Evolutionary conservation across 2,113 vertebrate genomes (phyloP).

Genomic region (Hippocampus comes): DNA sequence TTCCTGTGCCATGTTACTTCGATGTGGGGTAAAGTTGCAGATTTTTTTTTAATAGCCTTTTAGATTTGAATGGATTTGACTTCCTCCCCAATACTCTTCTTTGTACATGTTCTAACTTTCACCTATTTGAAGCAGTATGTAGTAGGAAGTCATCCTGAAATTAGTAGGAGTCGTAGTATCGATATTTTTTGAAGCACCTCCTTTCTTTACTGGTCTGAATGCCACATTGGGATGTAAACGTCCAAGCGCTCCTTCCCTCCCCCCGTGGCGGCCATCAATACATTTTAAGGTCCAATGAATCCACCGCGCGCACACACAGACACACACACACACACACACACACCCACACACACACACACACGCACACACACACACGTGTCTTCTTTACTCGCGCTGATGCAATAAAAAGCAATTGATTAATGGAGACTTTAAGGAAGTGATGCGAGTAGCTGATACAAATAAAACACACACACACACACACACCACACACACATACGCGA

Average conservation of each 20-base stretch:
- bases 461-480: constrained; percentile 37
- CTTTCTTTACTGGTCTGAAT: background rate
- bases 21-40: too few relatives aligned
- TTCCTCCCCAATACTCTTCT: too few relatives aligned
- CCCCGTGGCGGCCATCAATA: constrained; percentile 86
- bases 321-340: background rate
- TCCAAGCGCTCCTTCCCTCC: constrained; percentile 29
- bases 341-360: background rate
- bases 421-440: constrained; percentile 80
- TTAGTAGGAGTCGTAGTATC: background rate
- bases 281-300: constrained; percentile 98
- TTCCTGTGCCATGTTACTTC: too few relatives aligned
- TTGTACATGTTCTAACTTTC: too few relatives aligned
- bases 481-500: constrained; percentile 24
- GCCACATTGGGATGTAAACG: background rate
- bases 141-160: background rate
- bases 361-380: constrained; percentile 82
- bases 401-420: constrained; percentile 80
- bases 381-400: constrained; percentile 86
- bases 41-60: too few relatives aligned
- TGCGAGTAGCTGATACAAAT: constrained; percentile 75
- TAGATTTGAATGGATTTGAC: too few relatives aligned
- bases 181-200: background rate
- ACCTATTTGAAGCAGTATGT: background rate
- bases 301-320: constrained; percentile 55